Evolutionary conservation across 2,888 invertebrate species (phyloP), one percentile per base, ranked within the genome.

Genomic region (Lasioglossum pauxillum): DNA sequence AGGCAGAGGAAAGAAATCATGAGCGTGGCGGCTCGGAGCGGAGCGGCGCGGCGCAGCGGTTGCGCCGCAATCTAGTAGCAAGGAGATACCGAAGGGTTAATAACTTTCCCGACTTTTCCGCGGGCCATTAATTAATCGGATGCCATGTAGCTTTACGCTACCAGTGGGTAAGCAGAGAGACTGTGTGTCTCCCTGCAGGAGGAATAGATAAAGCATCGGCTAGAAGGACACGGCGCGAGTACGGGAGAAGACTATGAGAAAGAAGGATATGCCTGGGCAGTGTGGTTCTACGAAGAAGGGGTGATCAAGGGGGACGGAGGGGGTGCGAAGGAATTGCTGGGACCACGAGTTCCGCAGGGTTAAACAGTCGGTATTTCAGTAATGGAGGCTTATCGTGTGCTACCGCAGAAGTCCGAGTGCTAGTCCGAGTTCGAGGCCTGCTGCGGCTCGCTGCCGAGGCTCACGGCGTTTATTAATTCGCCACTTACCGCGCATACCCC

Each of bases 311-410:
- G 10, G 67, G 74, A 14, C 19, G 1, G 73, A 44, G 60, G 78
- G 41, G 38, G 41, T 19, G 16, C 31, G 19, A 72, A 77, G 83
- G 83, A 84, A 85, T 83, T 60, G 76, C 85, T 23, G 84, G 78
- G 83, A 83, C 77, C 23, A 76, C 46, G 85, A 86, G 89, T 89
- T 91, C 87, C 90, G 80, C 91, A 80, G 91, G 90, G 91, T 92
- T 90, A 90, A 93, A 91, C 91, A 89, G 89, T 86, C 85, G 93
- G 92, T 92, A 93, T 93, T 92, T 86, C 93, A 91, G 93, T 93
- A 93, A 93, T 93, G 93, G 93, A 91, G 89, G 91, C 92, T 93
- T 93, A 93, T 93, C 93, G 90, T 87, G 84, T 88, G 93, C 93
- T 93, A 93, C 93, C 90, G 91, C 90, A 89, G 91, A 89, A 92